These are phyloP conservation scores for Andrena flavipes DNA, from an alignment of 2,888 invertebrate genomes.

Conservation along the genomic window DNA sequence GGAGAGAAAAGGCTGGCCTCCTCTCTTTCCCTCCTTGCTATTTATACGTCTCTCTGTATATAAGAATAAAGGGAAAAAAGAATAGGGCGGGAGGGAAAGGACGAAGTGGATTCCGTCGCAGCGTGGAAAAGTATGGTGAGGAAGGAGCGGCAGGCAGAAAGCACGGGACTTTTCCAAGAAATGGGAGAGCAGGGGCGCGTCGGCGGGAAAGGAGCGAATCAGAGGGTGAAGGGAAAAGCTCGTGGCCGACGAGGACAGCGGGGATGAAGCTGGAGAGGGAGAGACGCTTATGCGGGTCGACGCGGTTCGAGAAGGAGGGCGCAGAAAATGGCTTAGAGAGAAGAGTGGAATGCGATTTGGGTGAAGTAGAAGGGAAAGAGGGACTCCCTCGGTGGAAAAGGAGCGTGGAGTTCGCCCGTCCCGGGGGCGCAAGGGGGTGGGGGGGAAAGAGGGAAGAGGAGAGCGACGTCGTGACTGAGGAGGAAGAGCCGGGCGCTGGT, in stretches of 20 bases:
- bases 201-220: conserved; percentile 22
- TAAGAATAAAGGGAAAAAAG: conserved; percentile 16
- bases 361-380: conserved; percentile 46
- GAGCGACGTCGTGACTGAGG: not conserved
- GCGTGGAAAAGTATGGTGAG: conserved; percentile 54
- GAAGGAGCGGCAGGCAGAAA: conserved; percentile 53
- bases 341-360: conserved; percentile 62
- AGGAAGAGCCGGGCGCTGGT: conserved; percentile 10
- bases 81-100: not conserved
- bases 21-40: not conserved
- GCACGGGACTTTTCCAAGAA: conserved; percentile 67
- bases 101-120: conserved; percentile 44
- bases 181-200: conserved; percentile 45
- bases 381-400: conserved; percentile 47
- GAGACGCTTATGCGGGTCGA: conserved; percentile 42
- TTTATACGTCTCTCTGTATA: conserved; percentile 4
- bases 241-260: not conserved
- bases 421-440: not conserved
- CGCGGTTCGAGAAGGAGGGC: conserved; percentile 46
- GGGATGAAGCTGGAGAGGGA: not conserved
- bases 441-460: not conserved
- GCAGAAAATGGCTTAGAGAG: conserved; percentile 58
- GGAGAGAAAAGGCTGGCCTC: conserved; percentile 1
- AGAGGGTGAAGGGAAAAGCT: conserved; percentile 46
- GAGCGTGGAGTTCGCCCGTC: conserved; percentile 12